A percentile compares a stretch with the other conserved stretches of the same genome.
Evolutionary conservation across 2,797 vertebrate species (phyloP).

Genomic region (Macroramphosus scolopax): DNA sequence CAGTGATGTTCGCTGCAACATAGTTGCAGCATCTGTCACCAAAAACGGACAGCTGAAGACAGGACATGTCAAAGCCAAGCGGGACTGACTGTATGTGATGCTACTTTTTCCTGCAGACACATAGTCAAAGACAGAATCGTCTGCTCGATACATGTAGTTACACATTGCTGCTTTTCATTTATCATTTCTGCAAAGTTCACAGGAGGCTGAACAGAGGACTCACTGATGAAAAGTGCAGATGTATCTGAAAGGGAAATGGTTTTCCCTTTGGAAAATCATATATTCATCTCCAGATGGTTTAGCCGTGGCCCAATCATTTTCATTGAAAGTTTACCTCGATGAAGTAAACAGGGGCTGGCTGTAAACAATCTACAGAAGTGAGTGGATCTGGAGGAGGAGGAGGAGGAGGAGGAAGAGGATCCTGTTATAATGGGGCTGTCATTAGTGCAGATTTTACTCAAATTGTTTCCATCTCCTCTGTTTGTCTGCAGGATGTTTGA

Average conservation of each 20-base stretch:
- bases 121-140: constrained; percentile 56
- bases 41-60: constrained; percentile 22
- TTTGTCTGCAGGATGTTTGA: constrained; percentile 24
- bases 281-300: constrained; percentile 12
- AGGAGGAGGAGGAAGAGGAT: too few relatives aligned
- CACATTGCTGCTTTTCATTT: constrained; percentile 43
- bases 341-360: constrained; percentile 46
- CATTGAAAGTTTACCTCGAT: constrained; percentile 28
- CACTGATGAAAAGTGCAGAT: too few relatives aligned
- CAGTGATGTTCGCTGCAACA: constrained; percentile 5
- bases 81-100: constrained; percentile 40
- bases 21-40: constrained; percentile 37
- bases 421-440: constrained; percentile 16
- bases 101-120: constrained; percentile 56
- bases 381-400: constrained; percentile 23
- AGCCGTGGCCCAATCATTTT: constrained; percentile 32
- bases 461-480: constrained; percentile 58
- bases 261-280: constrained; percentile 15
- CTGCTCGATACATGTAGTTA: constrained; percentile 67
- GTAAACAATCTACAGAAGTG: constrained; percentile 31
- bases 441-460: constrained; percentile 34
- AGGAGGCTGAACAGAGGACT: constrained; percentile 1
- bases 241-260: too few relatives aligned
- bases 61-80: constrained; percentile 32
- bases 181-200: constrained; percentile 19